Evolutionary conservation across 2,888 invertebrate species (phyloP), one percentile per base, ranked within the genome.

Genomic region (Cataglyphis rosenhaueri): DNA sequence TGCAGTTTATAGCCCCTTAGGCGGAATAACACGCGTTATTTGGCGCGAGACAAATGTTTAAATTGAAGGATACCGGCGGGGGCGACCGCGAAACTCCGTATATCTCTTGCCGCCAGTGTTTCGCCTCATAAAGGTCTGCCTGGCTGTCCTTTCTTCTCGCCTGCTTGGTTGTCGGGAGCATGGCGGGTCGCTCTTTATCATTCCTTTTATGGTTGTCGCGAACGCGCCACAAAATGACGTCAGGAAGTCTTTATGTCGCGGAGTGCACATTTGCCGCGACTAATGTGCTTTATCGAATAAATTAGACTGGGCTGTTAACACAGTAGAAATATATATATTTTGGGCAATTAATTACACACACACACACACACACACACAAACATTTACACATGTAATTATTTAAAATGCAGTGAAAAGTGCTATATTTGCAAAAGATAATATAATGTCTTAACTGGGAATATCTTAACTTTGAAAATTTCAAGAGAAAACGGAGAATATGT

Each of bases 11-110:
- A 91, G 92, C 92, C 91, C 88, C 90, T 92, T 89, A 88, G 90
- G 82, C 85, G 86, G 88, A 92, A 92, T 92, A 92, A 90, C 91
- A 91, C 91, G 92, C 90, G 90, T 92, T 92, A 92, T 92, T 92
- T 92, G 91, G 87, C 87, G 84, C 76, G 87, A 91, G 92, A 92
- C 89, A 92, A 92, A 92, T 91, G 92, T 86, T 84, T 75, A 84
- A 88, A 87, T 88, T 88, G 89, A 88, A 86, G 79, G 85, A 90
- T 81, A 84, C 32, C 48, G 68, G 64, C n/a, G 62, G 81, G 84
- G 84, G 65, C 62, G 57, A 10, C 62, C 82, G 84, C 82, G 79
- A 55, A 82, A 84, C 76, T 81, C n/a, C 84, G 81, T 83, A 85
- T 85, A 87, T 85, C 73, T 81, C 21, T 66, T 29, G 21, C 52